A percentile compares a stretch with the other conserved stretches of the same genome.
Evolutionary conservation across 2,797 vertebrate species (phyloP).

Genomic region (Acipenser ruthenus): DNA sequence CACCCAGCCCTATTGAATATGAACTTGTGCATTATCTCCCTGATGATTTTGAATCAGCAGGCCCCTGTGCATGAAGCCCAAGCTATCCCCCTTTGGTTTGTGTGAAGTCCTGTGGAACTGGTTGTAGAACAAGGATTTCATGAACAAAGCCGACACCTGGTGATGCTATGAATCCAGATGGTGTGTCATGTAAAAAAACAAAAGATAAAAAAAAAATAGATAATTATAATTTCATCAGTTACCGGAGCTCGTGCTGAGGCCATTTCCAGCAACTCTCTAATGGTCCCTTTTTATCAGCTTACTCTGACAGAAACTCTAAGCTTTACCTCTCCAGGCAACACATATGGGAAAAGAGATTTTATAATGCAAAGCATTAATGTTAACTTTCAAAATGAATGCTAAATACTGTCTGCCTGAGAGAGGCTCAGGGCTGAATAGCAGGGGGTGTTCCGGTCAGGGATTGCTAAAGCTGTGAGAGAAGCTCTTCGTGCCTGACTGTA

Average conservation of each 20-base stretch:
- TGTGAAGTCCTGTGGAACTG: conserved; percentile 2
- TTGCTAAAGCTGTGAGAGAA: too few species aligned
- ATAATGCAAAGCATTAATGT: too few species aligned
- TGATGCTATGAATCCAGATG: conserved; percentile 15
- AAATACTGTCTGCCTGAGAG: conserved; percentile 10
- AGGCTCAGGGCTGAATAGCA: too few species aligned
- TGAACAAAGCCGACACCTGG: neutral
- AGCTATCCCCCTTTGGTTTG: neutral
- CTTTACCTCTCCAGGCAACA: too few species aligned
- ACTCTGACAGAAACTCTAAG: too few species aligned
- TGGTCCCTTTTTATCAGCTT: too few species aligned
- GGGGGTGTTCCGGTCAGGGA: too few species aligned
- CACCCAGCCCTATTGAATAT: too few species aligned
- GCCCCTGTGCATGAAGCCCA: neutral
- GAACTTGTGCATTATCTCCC: too few species aligned
- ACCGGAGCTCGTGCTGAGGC: neutral
- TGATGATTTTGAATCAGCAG: too few species aligned
- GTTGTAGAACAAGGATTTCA: neutral
- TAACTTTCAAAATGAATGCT: neutral
- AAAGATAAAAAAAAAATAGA: neutral
- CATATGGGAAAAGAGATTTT: too few species aligned
- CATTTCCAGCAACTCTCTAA: neutral
- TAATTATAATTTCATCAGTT: conserved; percentile 9
- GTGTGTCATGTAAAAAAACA: neutral
- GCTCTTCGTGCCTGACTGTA: too few species aligned